Conservation (phyloP, 2,797 vertebrate species). For the Rhynchotus rufescens region DNA sequence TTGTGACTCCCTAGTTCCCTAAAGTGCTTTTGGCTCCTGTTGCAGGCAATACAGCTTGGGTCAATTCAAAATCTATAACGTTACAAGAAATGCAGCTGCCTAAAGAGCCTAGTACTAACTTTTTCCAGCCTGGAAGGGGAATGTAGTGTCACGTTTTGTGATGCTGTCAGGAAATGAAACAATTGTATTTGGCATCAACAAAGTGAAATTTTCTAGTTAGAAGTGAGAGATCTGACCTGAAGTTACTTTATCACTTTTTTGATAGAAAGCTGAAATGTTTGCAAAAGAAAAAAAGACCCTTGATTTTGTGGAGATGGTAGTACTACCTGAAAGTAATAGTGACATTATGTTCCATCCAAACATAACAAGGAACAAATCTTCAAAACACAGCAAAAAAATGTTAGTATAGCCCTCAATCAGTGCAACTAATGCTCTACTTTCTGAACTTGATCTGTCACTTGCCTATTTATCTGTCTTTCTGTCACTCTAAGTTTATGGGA, state of each 20-base stretch:
- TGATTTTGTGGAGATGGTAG: neutral
- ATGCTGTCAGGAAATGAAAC: neutral
- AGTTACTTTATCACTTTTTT: neutral
- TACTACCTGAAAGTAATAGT: neutral
- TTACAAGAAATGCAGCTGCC: neutral
- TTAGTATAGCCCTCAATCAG: neutral
- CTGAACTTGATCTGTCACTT: neutral
- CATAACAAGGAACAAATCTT: neutral
- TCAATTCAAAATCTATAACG: neutral
- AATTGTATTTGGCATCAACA: neutral
- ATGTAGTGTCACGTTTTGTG: neutral
- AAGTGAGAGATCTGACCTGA: neutral
- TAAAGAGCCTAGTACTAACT: neutral
- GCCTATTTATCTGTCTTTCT: neutral
- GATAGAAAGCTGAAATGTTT: neutral
- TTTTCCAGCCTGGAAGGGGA: neutral
- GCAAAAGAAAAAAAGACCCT: accelerated
- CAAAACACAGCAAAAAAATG: neutral
- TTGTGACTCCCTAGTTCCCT: neutral
- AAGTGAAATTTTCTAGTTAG: neutral
- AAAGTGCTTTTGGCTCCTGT: neutral
- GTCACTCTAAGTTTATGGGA: neutral
- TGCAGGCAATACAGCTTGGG: neutral
- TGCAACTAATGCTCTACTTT: neutral
- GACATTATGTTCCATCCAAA: neutral